Percentiles rank a stretch among this genome's conserved stretches.
phyloP scores from a whole-genome alignment of 2,797 vertebrate species.

The Rhyacichthys aspro region DNA sequence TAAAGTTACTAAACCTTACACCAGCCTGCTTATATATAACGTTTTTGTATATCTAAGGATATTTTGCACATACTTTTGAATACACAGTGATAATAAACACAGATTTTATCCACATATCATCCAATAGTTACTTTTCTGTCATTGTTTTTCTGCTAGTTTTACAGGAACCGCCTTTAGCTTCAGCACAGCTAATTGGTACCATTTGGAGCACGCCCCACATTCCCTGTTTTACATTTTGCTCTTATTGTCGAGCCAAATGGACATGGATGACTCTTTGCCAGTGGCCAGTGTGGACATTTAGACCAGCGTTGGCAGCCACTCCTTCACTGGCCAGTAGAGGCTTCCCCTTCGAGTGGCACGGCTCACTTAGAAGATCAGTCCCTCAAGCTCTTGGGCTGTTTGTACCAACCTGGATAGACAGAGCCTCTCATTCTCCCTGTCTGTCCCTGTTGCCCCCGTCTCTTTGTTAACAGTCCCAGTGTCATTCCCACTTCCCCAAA shows the following conservation, averaged over 20 bases:
- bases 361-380: slow-evolving; percentile 32
- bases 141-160: background rate
- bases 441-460: background rate
- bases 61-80: no score
- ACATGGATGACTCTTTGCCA: slow-evolving; percentile 9
- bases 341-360: slow-evolving; percentile 9
- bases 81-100: no score
- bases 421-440: slow-evolving; percentile 9
- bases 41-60: no score
- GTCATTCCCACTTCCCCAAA: slow-evolving; percentile 34
- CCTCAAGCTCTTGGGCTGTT: slow-evolving; percentile 11
- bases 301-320: slow-evolving; percentile 10
- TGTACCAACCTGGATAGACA: slow-evolving; percentile 24
- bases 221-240: slow-evolving; percentile 11
- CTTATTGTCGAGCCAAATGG: slow-evolving; percentile 1
- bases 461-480: slow-evolving; percentile 18
- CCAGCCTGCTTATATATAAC: no score
- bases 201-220: slow-evolving; percentile 2
- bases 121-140: background rate
- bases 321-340: slow-evolving; percentile 15
- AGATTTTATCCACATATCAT: no score
- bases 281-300: slow-evolving; percentile 9
- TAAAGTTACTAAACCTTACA: no score
- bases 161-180: background rate
- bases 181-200: background rate